Evolutionary conservation across 2,888 invertebrate genomes (phyloP).

Genomic region (Drosophila tanythrix): DNA sequence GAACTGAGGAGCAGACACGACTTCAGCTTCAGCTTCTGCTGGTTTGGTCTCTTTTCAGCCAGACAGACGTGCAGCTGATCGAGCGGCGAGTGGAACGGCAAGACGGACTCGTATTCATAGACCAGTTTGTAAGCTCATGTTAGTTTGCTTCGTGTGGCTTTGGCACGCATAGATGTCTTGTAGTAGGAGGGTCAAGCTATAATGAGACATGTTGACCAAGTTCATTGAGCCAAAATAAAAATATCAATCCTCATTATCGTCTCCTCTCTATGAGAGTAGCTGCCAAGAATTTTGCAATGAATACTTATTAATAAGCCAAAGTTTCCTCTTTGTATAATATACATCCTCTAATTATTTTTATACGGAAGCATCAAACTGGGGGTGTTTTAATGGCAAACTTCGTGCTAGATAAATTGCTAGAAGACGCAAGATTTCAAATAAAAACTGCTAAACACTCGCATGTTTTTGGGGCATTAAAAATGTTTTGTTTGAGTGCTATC

Average conservation of each 20-base stretch:
- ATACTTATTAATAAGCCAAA: background rate
- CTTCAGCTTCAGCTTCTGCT: conserved; percentile 28
- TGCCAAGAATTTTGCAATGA: background rate
- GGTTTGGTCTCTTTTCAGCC: conserved; percentile 62
- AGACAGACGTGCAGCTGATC: conserved; percentile 59
- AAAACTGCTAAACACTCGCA: conserved; percentile 37
- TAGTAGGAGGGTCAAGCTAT: conserved; percentile 2
- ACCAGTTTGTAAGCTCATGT: conserved; percentile 57
- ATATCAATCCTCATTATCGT: background rate
- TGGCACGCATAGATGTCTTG: conserved; percentile 51
- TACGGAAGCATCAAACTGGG: conserved; percentile 26
- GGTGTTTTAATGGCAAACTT: conserved; percentile 14
- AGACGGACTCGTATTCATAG: conserved; percentile 53
- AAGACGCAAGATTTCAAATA: conserved; percentile 15
- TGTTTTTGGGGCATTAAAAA: conserved; percentile 20
- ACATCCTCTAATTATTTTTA: conserved; percentile 7
- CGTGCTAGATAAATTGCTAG: conserved; percentile 39
- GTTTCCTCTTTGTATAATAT: background rate
- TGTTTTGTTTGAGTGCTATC: conserved; percentile 8
- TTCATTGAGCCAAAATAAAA: conserved; percentile 21
- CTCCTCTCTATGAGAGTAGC: background rate
- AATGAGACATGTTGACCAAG: conserved; percentile 2
- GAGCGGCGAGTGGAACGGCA: conserved; percentile 28
- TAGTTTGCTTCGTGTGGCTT: conserved; percentile 26
- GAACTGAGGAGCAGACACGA: conserved; percentile 38